phyloP scores from a whole-genome alignment of 2,888 invertebrate species.

The Parnassius orleans region DNA sequence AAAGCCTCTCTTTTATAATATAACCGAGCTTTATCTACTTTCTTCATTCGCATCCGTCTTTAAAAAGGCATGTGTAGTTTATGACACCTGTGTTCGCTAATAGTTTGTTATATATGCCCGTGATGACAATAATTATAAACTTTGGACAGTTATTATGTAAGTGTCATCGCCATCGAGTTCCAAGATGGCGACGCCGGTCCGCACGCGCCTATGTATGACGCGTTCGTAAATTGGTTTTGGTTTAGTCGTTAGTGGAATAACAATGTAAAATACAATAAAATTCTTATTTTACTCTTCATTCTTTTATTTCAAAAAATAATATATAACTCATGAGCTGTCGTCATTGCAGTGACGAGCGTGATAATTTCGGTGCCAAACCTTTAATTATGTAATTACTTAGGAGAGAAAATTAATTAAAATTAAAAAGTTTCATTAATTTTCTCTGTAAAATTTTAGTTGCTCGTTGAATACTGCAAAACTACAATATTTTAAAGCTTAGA shows the following conservation, averaged over 20 bases:
- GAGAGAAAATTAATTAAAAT: too few relatives aligned
- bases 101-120: conserved; percentile 11
- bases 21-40: neutral
- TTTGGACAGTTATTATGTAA: conserved; percentile 12
- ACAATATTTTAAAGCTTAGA: too few relatives aligned
- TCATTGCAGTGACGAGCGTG: too few relatives aligned
- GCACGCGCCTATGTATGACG: conserved; percentile 29
- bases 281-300: conserved; percentile 40
- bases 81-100: neutral
- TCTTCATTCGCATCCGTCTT: neutral
- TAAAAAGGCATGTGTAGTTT: neutral
- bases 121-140: conserved; percentile 26
- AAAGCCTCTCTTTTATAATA: neutral
- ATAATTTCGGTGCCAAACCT: too few relatives aligned
- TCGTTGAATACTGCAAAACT: too few relatives aligned
- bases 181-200: conserved; percentile 22
- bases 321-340: neutral
- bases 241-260: conserved; percentile 39
- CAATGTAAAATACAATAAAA: conserved; percentile 42
- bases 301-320: conserved; percentile 26
- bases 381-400: too few relatives aligned
- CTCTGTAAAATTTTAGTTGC: too few relatives aligned
- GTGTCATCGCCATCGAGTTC: conserved; percentile 17
- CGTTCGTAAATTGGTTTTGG: conserved; percentile 43
- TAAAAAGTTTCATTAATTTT: too few relatives aligned